Evolutionary conservation across 2,888 invertebrate genomes (phyloP).

Genomic region (Drosophila yooni): DNA sequence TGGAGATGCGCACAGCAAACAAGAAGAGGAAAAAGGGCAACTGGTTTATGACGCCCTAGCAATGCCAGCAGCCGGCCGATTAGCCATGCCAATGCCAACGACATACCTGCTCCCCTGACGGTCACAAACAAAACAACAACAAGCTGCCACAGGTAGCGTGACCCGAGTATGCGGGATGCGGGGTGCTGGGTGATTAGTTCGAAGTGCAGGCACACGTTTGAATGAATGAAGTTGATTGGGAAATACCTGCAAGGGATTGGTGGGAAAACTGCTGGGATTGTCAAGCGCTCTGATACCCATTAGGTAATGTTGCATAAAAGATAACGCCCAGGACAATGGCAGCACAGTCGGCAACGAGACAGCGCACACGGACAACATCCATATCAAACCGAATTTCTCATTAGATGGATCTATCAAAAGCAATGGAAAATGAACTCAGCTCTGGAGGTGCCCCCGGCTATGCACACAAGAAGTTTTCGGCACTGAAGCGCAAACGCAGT

Average conservation of each 20-base stretch:
- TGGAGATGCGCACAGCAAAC: slow-evolving; percentile 25
- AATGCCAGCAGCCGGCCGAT: slow-evolving; percentile 55
- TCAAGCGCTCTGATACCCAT: slow-evolving; percentile 33
- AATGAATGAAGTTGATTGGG: slow-evolving; percentile 73
- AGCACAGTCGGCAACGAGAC: slow-evolving; percentile 48
- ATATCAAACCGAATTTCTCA: slow-evolving; percentile 9
- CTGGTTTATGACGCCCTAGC: slow-evolving; percentile 73
- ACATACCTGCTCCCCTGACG: slow-evolving; percentile 26
- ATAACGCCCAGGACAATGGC: slow-evolving; percentile 40
- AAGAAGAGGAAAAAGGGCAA: slow-evolving; percentile 61
- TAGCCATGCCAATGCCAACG: slow-evolving; percentile 15
- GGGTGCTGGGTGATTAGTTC: slow-evolving; percentile 50
- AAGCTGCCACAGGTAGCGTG: slow-evolving; percentile 33
- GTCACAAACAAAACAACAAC: slow-evolving; percentile 11
- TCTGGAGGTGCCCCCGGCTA: slow-evolving; percentile 32
- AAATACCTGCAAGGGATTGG: slow-evolving; percentile 66
- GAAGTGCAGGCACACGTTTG: slow-evolving; percentile 53
- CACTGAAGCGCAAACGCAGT: slow-evolving; percentile 62
- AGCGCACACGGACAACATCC: slow-evolving; percentile 35
- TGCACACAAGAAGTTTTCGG: slow-evolving; percentile 65
- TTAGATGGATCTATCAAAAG: slow-evolving; percentile 18
- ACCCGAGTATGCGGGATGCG: not conserved
- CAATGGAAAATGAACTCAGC: slow-evolving; percentile 18
- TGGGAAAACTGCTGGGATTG: slow-evolving; percentile 55
- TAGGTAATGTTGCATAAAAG: slow-evolving; percentile 77